phyloP scores from a whole-genome alignment of 2,888 invertebrate genomes.

The Poecilobothrus nobilitatus region DNA sequence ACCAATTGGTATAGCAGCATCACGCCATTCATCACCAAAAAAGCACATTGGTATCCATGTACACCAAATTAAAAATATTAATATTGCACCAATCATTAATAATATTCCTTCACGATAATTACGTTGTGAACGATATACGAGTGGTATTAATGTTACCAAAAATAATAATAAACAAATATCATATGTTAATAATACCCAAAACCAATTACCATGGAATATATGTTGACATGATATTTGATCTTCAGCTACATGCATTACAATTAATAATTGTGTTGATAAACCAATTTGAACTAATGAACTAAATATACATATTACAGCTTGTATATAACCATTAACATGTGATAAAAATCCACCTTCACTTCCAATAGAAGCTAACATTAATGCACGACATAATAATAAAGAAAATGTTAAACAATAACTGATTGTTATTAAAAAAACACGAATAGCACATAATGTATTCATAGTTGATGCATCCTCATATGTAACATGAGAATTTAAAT shows the following conservation, averaged over 20 bases:
- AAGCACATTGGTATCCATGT: slow-evolving; percentile 52
- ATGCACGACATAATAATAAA: slow-evolving; percentile 53
- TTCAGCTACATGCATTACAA: slow-evolving; percentile 44
- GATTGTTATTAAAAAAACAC: slow-evolving; percentile 52
- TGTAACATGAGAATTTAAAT: slow-evolving; percentile 39
- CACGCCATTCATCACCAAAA: slow-evolving; percentile 48
- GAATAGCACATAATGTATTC: slow-evolving; percentile 48
- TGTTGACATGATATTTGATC: slow-evolving; percentile 46
- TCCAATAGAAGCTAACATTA: slow-evolving; percentile 58
- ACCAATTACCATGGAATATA: slow-evolving; percentile 45
- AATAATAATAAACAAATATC: slow-evolving; percentile 53
- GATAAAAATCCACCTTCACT: slow-evolving; percentile 59
- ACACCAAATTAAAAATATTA: slow-evolving; percentile 52
- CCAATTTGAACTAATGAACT: slow-evolving; percentile 54
- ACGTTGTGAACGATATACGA: slow-evolving; percentile 54
- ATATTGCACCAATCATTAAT: slow-evolving; percentile 48
- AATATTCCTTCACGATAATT: slow-evolving; percentile 60
- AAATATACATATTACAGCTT: slow-evolving; percentile 55
- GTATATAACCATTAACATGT: slow-evolving; percentile 62
- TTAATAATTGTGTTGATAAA: slow-evolving; percentile 45
- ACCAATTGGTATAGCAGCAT: slow-evolving; percentile 53
- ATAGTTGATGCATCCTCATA: slow-evolving; percentile 38
- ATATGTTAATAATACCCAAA: slow-evolving; percentile 51
- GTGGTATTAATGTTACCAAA: slow-evolving; percentile 51
- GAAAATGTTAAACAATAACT: slow-evolving; percentile 57